Base-by-base conservation (phyloP, 2,888 invertebrate species). In the Acanthosepion lycidas region DNA sequence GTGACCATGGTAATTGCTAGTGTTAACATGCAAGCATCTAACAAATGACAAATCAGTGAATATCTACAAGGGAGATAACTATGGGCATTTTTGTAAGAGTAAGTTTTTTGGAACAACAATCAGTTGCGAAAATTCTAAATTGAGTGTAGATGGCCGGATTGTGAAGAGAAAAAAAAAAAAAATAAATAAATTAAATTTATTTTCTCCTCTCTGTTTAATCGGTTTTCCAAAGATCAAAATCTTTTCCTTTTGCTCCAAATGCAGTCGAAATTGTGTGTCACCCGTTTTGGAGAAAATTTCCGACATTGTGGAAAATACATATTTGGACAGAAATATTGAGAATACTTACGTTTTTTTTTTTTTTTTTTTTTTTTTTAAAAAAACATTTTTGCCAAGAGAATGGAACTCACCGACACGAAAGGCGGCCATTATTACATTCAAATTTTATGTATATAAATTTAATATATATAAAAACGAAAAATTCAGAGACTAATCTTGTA, bases 211-310 rank as follows among this genome's bases (percentile, higher is more conserved):
- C 78, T 18, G 4, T 78, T 78, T 78, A n/a, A 78, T 78, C 78
- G 78, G 78, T n/a, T 78, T n/a, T n/a, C 33, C 33, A 9, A n/a
- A 78, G 78, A 78, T 78, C 78, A 18, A 26, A n/a, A 15, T 78
- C 9, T n/a, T n/a, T 9, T 78, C n/a, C 23, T 4, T 78, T 78
- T 78, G 33, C 78, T 78, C 78, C 78, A 78, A 78, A 78, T 78
- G 78, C 78, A 78, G 78, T 78, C 78, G 78, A 78, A 78, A 78
- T n/a, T 64, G 20, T 78, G n/a, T n/a, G n/a, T 78, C n/a, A 78
- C 12, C 78, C 33, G 78, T 78, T 78, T 78, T 78, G 78, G 78
- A 78, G 78, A 15, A 78, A 78, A n/a, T 6, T 33, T n/a, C n/a
- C 12, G 12, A 78, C 78, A 78, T 9, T 78, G 8, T 78, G 8